Evolutionary conservation across 2,113 vertebrate genomes (phyloP), one percentile per base, ranked within the genome.

Genomic region (Shinisaurus crocodilurus): DNA sequence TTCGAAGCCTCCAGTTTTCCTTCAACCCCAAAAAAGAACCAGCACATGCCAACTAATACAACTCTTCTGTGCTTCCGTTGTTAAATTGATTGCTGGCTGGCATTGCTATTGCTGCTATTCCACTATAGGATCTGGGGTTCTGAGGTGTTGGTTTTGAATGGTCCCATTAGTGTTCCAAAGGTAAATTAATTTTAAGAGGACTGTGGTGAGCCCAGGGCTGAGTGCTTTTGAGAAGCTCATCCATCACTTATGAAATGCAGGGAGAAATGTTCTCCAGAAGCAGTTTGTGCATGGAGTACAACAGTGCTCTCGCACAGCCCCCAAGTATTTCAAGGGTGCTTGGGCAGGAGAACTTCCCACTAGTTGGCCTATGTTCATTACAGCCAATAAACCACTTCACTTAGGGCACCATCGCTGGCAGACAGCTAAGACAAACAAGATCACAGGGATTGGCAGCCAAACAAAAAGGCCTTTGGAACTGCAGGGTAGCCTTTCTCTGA

Each of bases 401-500:
- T 60, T 65, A 18, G 13, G 82, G 74, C 82, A 76, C 43, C 37
- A 1, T 40, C 50, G 37, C 76, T 87, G 45, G 54, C 50, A 74
- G 23, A 74, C 32, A 86, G 40, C 32, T 86, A 40, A 29, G 82
- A 29, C 74, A 65, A 82, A n/a, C 45, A 74, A 63, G n/a, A 81
- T 60, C 29, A 60, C 40, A 60, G 69, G 10, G 4, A 48, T 82
- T 63, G 65, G 75, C 67, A 75, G 20, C 63, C n/a, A 80, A 45
- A 86, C 76, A 87, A 82, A 87, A 80, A 86, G 77, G 63, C 77
- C 15, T 1, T 34, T 81, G 45, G 67, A 86, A 27, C 50, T 86
- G 65, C 84, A 82, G 65, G 50, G 43, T 60, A 40, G 32, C 48
- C 48, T 74, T 57, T 50, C n/a, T 37, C n/a, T 34, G n/a, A 89